These are phyloP conservation scores for Miniopterus natalensis DNA, from an alignment of 2,113 vertebrate genomes.

Conservation along the genomic window DNA sequence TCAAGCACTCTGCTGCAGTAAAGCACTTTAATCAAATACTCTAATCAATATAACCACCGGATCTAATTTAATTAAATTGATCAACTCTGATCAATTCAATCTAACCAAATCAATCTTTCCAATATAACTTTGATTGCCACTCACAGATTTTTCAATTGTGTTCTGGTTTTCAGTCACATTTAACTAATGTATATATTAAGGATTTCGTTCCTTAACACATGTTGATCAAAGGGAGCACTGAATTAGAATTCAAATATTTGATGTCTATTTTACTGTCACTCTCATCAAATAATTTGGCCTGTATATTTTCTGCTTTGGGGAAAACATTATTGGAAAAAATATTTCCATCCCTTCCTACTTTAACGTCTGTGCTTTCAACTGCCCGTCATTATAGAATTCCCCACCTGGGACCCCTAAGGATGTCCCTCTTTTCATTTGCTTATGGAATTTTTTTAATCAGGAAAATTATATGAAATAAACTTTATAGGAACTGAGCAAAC, in stretches of 20 bases:
- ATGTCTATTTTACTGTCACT: background rate
- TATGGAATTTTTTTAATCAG: background rate
- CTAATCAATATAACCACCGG: too few species aligned
- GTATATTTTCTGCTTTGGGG: background rate
- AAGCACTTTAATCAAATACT: too few species aligned
- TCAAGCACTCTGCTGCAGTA: too few species aligned
- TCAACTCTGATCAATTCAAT: too few species aligned
- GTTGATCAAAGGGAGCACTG: background rate
- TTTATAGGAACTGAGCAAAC: background rate
- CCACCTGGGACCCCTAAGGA: background rate
- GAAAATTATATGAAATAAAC: background rate
- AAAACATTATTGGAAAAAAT: background rate
- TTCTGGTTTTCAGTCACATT: background rate
- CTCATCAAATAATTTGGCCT: background rate
- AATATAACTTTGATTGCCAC: background rate
- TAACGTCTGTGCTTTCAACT: conserved; percentile 23
- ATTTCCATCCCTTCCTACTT: background rate
- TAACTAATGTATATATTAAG: background rate
- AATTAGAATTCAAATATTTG: conserved; percentile 45
- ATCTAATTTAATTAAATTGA: too few species aligned
- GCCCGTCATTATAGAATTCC: background rate
- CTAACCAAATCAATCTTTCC: too few species aligned
- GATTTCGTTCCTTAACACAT: conserved; percentile 17
- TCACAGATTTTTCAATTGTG: background rate
- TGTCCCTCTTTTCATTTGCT: background rate